These are phyloP conservation scores for Sminthurides aquaticus DNA, from an alignment of 2,888 invertebrate genomes.

Conservation along the genomic window DNA sequence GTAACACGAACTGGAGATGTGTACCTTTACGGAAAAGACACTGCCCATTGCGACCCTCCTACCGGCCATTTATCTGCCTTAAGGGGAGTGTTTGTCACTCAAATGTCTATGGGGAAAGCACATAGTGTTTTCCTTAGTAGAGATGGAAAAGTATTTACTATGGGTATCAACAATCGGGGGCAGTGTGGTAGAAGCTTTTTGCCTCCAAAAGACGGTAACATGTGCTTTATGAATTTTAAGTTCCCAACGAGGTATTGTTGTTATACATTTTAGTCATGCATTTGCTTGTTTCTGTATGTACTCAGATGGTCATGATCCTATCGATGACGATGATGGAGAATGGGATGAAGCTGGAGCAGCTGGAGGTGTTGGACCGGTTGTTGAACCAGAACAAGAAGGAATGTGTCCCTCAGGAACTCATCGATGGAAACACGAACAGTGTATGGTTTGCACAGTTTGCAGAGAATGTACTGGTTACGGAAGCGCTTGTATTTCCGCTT, in stretches of 20 bases:
- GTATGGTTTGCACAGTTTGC: conserved; percentile 84
- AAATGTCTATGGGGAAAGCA: conserved; percentile 87
- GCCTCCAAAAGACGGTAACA: conserved; percentile 49
- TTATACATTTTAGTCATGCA: too few species aligned
- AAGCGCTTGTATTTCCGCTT: conserved; percentile 68
- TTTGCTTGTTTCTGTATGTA: too few species aligned
- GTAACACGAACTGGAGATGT: conserved; percentile 83
- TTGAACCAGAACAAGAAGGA: conserved; percentile 53
- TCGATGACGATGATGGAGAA: conserved; percentile 52
- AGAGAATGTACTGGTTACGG: conserved; percentile 91
- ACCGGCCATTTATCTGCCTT: conserved; percentile 65
- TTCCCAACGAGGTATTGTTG: too few species aligned
- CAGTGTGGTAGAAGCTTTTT: conserved; percentile 71
- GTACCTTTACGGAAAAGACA: conserved; percentile 91
- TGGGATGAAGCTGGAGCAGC: conserved; percentile 42
- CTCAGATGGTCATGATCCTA: conserved; percentile 51
- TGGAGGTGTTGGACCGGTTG: conserved; percentile 46
- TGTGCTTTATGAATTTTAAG: not conserved
- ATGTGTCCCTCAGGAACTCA: conserved; percentile 66
- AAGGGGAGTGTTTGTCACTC: conserved; percentile 60
- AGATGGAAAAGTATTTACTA: conserved; percentile 85
- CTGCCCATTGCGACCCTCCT: conserved; percentile 67
- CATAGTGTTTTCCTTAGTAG: conserved; percentile 83
- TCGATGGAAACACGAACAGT: conserved; percentile 70
- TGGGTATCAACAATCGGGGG: conserved; percentile 95